These are phyloP conservation scores for Burhinus bistriatus DNA, from an alignment of 2,113 vertebrate species.

Conservation along the genomic window DNA sequence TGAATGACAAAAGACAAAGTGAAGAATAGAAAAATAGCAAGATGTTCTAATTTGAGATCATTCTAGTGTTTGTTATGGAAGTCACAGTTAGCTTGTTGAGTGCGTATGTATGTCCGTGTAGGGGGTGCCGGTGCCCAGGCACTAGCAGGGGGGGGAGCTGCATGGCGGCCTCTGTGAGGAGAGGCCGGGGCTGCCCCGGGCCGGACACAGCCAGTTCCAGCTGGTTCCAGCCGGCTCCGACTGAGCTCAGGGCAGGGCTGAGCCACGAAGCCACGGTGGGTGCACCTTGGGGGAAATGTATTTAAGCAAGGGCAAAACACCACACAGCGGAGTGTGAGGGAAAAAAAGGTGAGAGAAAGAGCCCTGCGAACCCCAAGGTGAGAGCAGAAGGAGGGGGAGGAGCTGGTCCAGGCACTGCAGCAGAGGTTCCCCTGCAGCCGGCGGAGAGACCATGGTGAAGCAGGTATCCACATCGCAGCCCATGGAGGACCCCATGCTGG, in stretches of 20 bases:
- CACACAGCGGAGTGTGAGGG: background rate
- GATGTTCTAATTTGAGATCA: rapidly evolving
- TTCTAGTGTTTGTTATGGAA: background rate
- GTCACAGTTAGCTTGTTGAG: background rate
- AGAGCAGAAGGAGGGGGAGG: background rate
- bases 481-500: background rate
- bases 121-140: rapidly evolving
- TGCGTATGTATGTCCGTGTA: rapidly evolving
- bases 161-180: rapidly evolving
- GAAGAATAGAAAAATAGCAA: background rate
- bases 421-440: background rate
- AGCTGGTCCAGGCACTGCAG: background rate
- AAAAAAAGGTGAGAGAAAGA: background rate
- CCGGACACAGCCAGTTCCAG: rapidly evolving
- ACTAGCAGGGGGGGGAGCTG: rapidly evolving
- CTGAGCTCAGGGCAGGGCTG: rapidly evolving
- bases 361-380: background rate
- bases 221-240: background rate
- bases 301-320: background rate
- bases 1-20: background rate
- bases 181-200: rapidly evolving
- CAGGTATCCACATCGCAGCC: background rate
- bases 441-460: background rate
- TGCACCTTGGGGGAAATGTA: rapidly evolving
- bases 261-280: rapidly evolving